phyloP scores from a whole-genome alignment of 2,113 vertebrate species.

The Probosciger aterrimus region DNA sequence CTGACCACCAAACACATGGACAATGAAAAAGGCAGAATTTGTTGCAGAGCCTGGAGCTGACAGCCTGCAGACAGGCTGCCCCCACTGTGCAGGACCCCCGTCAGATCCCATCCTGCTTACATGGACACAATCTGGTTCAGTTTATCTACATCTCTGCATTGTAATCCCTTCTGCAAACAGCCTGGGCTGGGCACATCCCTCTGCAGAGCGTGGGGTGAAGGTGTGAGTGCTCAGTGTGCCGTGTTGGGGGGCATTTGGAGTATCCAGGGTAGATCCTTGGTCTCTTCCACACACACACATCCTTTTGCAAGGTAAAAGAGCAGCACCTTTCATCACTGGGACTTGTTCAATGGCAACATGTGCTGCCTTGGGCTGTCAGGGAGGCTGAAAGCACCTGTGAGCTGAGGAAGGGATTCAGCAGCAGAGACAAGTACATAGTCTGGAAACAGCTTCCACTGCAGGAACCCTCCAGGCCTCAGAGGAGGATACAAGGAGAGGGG shows the following conservation, averaged over 20 bases:
- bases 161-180: rapidly evolving
- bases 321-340: background rate
- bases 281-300: rapidly evolving
- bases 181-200: rapidly evolving
- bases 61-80: background rate
- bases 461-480: background rate
- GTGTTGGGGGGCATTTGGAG: rapidly evolving
- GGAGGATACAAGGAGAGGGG: background rate
- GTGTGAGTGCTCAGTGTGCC: rapidly evolving
- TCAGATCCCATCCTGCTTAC: background rate
- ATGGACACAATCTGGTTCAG: background rate
- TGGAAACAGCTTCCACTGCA: background rate
- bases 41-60: background rate
- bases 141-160: background rate
- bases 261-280: rapidly evolving
- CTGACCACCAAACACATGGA: background rate
- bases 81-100: background rate
- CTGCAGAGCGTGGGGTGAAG: rapidly evolving
- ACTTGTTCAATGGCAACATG: background rate
- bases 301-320: background rate
- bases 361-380: background rate
- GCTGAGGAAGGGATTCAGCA: background rate
- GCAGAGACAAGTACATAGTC: background rate
- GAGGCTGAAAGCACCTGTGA: background rate
- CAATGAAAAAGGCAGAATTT: background rate